These are phyloP conservation scores for Tillus elongatus DNA, from an alignment of 2,888 invertebrate species.

Conservation along the genomic window DNA sequence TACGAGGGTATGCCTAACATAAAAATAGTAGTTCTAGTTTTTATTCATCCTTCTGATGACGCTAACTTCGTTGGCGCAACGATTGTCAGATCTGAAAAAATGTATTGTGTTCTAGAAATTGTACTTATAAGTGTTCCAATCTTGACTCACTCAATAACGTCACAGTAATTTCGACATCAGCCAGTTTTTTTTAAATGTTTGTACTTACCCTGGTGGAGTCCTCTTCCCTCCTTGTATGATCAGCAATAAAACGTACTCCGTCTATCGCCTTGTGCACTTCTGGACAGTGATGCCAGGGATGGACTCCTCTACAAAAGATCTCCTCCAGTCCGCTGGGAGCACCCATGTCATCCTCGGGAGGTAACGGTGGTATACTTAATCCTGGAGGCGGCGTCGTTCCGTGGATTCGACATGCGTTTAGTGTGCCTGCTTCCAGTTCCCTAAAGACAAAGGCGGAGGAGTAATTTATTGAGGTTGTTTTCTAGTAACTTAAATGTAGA, in stretches of 20 bases:
- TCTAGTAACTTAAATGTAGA: neutral
- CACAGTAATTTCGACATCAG: too few relatives aligned
- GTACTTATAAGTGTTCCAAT: too few relatives aligned
- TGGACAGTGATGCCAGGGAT: slow-evolving; percentile 82
- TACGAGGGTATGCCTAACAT: too few relatives aligned
- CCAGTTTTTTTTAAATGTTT: too few relatives aligned
- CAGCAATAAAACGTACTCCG: slow-evolving; percentile 85
- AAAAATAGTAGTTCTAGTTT: too few relatives aligned
- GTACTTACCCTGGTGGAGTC: slow-evolving; percentile 75
- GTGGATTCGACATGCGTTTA: slow-evolving; percentile 50
- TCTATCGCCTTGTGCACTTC: slow-evolving; percentile 89
- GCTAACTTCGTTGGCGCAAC: too few relatives aligned
- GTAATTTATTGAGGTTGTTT: neutral
- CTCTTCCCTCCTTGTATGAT: slow-evolving; percentile 85
- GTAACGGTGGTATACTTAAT: slow-evolving; percentile 42
- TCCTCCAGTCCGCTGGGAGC: slow-evolving; percentile 30
- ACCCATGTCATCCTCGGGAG: slow-evolving; percentile 38
- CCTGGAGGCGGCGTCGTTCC: slow-evolving; percentile 53
- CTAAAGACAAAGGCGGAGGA: slow-evolving; percentile 31
- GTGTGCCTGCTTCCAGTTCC: slow-evolving; percentile 48
- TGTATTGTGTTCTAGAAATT: too few relatives aligned
- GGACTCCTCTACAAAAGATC: slow-evolving; percentile 44
- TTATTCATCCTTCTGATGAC: too few relatives aligned
- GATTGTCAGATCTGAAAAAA: too few relatives aligned
- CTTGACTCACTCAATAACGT: too few relatives aligned